Conservation (phyloP, 1,140 invertebrate species). For the Tetramorium alpestre region DNA sequence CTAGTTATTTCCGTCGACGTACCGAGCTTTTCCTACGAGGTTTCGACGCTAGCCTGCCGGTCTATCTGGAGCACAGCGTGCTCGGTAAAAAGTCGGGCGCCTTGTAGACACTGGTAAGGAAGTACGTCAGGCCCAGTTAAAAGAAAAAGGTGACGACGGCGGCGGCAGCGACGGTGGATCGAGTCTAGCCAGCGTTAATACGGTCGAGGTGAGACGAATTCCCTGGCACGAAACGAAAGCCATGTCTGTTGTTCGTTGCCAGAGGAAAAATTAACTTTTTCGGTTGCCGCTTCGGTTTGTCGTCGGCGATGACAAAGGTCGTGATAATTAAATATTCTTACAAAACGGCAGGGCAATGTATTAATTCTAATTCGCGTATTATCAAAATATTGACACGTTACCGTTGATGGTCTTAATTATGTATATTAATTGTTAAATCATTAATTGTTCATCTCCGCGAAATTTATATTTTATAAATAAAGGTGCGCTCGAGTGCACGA, state of each 20-base stretch:
- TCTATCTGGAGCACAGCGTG: slow-evolving; percentile 42
- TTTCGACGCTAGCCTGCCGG: neutral
- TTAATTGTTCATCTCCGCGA: neutral
- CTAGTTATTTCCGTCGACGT: slow-evolving; percentile 7
- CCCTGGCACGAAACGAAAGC: slow-evolving; percentile 42
- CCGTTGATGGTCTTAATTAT: neutral
- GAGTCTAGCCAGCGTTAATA: slow-evolving; percentile 49
- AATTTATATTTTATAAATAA: neutral
- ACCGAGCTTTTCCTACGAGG: neutral
- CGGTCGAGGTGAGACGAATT: slow-evolving; percentile 53
- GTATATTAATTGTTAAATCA: neutral
- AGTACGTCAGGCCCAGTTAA: slow-evolving; percentile 29
- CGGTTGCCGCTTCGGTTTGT: neutral
- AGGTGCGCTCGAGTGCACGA: neutral
- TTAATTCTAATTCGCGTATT: neutral
- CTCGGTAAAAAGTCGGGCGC: slow-evolving; percentile 46
- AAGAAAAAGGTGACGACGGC: slow-evolving; percentile 36
- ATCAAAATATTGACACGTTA: neutral
- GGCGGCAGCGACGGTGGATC: neutral
- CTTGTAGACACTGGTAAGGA: slow-evolving; percentile 47
- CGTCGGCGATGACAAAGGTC: neutral
- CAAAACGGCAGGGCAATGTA: neutral
- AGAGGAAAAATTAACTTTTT: slow-evolving; percentile 26
- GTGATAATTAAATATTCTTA: neutral
- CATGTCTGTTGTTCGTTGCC: neutral